Base-by-base conservation (phyloP, 2,113 vertebrate genomes). In the Rhinoderma darwinii region DNA sequence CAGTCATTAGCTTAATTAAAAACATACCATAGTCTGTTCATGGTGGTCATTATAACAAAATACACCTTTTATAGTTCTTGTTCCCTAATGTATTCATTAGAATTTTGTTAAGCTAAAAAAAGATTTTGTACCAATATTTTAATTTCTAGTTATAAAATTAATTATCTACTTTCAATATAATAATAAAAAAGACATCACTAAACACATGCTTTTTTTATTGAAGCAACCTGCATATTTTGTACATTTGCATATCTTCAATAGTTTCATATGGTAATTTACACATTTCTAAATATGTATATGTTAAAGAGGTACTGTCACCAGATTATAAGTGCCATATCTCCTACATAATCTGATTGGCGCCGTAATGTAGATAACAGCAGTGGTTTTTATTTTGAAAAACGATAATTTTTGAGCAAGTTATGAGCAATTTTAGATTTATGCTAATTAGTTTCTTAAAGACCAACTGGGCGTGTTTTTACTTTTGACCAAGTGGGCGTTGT, bases 31-130 rank as follows among this genome's bases (percentile, higher is more conserved):
- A 35, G 76, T 56, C 18, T 35, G 27, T 78, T 54, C 54, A 56
- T 78, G 30, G 30, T 35, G 30, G 30, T 35, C 30, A 54, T 22
- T 78, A 56, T 22, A 78, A 56, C 9, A 78, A 78, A 22, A 54
- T 30, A 78, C 50, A 78, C 44, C n/a, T 54, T 78, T 51, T 30
- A 77, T 27, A 77, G 43, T 50, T 50, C 50, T 78, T 78, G 76
- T 37, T 22, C 17, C 1, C 2, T 35, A 25, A 22, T 35, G 27
- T 9, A 35, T 79, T 56, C 18, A 44, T 74, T 74, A 44, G 39
- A 44, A 11, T 44, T 43, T 6, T 74, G 6, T 74, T n/a, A 43
- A 72, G 17, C 35, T 73, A 39, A 73, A 37, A 39, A 37, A 39
- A 14, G 5, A 20, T 50, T 37, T 20, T 20, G 18, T 35, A 30